These are phyloP conservation scores for Scytalopus superciliaris DNA, from an alignment of 2,113 vertebrate genomes.

Conservation along the genomic window DNA sequence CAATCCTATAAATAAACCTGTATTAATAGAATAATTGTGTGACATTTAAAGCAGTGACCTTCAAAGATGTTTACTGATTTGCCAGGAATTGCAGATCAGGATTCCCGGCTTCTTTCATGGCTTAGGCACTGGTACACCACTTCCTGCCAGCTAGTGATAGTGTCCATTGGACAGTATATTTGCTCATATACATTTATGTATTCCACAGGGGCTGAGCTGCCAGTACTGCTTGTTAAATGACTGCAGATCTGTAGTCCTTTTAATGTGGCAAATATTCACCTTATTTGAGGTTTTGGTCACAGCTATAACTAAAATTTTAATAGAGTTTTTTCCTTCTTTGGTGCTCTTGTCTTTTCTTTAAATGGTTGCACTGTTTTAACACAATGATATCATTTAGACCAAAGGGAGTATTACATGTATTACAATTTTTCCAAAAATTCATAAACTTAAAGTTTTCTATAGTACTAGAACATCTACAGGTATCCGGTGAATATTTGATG, in stretches of 20 bases:
- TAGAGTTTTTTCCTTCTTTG: neutral
- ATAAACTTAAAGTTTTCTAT: neutral
- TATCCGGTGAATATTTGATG: slow-evolving; percentile 43
- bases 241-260: neutral
- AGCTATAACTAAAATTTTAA: neutral
- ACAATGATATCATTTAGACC: neutral
- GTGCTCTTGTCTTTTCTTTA: neutral
- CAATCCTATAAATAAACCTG: neutral
- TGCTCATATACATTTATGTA: neutral
- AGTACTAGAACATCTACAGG: neutral
- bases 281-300: neutral
- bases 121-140: neutral
- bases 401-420: neutral
- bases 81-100: neutral
- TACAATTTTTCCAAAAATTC: neutral
- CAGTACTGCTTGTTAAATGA: neutral
- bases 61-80: neutral
- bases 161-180: neutral
- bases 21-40: neutral
- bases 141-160: neutral
- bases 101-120: neutral
- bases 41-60: slow-evolving; percentile 10
- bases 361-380: neutral
- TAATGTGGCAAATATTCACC: neutral
- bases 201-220: fast-evolving